Evolutionary conservation across 1,140 invertebrate species (phyloP).

Genomic region (Notospermus geniculatus): DNA sequence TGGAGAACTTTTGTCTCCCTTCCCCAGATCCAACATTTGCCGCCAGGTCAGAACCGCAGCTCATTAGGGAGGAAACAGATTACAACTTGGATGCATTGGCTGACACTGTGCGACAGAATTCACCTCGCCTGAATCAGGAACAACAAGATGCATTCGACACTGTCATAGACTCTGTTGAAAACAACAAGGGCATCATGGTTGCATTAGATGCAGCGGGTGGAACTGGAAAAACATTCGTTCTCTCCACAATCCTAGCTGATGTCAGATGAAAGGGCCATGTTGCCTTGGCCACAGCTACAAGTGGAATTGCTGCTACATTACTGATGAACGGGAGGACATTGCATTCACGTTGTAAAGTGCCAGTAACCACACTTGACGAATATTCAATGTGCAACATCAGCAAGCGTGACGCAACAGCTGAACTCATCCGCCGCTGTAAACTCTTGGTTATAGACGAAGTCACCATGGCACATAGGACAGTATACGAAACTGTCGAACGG

Average conservation of each 20-base stretch:
- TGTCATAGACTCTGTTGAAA: no score
- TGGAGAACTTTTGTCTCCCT: no score
- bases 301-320: conserved; percentile 3
- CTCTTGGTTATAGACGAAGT: conserved; percentile 2
- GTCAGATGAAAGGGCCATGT: background rate
- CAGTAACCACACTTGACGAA: background rate
- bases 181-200: no score
- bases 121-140: no score
- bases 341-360: conserved; percentile 4
- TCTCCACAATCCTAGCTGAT: background rate
- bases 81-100: no score
- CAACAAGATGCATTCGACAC: no score
- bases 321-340: conserved; percentile 3
- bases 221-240: background rate
- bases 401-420: background rate
- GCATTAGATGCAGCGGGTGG: no score
- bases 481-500: background rate
- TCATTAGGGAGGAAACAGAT: no score
- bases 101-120: no score
- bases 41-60: no score
- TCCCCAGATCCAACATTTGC: no score
- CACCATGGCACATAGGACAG: background rate
- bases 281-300: background rate
- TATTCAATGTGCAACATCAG: background rate
- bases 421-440: background rate